These are phyloP conservation scores for Nothoprocta pentlandii DNA, from an alignment of 2,113 vertebrate genomes.

Conservation along the genomic window DNA sequence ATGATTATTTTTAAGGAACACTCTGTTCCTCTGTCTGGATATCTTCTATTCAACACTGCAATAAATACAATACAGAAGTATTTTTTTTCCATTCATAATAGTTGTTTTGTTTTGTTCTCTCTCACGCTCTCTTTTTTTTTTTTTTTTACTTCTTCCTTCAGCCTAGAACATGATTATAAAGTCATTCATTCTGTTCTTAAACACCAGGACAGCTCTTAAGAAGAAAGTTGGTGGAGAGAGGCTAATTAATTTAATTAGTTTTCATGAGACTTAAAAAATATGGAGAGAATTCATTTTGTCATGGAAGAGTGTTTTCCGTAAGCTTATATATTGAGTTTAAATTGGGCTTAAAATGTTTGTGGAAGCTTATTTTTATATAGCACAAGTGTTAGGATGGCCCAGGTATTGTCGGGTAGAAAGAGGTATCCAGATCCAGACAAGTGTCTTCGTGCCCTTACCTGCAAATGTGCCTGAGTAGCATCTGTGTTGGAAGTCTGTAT, in stretches of 20 bases:
- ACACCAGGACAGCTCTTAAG: neutral
- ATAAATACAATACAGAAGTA: neutral
- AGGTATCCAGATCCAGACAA: neutral
- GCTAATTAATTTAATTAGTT: slow-evolving; percentile 64
- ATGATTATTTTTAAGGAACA: neutral
- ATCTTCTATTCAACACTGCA: neutral
- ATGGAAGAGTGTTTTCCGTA: neutral
- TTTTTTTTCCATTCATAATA: no score
- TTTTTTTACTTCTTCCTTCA: neutral
- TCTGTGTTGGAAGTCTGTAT: rapidly evolving
- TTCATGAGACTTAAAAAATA: slow-evolving; percentile 15
- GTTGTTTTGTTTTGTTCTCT: no score
- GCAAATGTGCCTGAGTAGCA: neutral
- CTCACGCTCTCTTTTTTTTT: neutral
- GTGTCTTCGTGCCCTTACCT: neutral
- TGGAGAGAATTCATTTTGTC: neutral
- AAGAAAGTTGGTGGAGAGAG: slow-evolving; percentile 13
- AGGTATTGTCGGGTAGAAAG: neutral
- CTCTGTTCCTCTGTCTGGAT: rapidly evolving
- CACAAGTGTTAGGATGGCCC: neutral
- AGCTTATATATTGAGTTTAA: neutral
- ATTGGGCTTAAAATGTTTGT: neutral
- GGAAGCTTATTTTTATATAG: neutral
- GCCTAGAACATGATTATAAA: neutral
- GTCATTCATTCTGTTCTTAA: neutral